phyloP scores from a whole-genome alignment of 2,888 invertebrate genomes.

The Leucophenga montana region DNA sequence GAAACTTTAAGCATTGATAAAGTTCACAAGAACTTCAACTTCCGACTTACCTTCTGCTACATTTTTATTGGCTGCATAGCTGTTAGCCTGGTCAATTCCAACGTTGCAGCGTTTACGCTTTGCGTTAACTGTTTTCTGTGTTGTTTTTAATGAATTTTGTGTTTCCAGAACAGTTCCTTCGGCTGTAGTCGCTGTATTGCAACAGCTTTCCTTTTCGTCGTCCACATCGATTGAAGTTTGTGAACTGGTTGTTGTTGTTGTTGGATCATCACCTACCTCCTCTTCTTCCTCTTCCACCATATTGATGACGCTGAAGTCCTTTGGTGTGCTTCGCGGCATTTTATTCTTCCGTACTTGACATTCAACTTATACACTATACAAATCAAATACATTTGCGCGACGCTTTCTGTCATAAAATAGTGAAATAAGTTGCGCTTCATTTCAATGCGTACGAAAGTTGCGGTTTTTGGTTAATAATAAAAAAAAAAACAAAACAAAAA shows the following conservation, averaged over 20 bases:
- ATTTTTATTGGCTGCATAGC: conserved; percentile 68
- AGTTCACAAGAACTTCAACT: background rate
- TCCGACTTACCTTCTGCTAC: conserved; percentile 64
- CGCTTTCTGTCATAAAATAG: background rate
- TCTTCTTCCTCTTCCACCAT: background rate
- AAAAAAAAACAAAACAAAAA: background rate
- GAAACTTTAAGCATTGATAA: background rate
- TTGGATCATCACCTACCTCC: background rate
- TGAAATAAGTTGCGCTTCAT: background rate
- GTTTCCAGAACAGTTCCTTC: background rate
- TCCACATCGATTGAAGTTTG: no score
- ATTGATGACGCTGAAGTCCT: background rate
- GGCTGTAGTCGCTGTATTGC: background rate
- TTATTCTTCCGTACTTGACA: background rate
- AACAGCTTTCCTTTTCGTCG: background rate
- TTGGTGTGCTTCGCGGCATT: no score
- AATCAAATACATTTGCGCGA: background rate
- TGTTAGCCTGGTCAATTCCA: conserved; percentile 44
- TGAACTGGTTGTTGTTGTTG: no score
- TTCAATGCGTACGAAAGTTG: background rate
- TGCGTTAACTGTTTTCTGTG: no score
- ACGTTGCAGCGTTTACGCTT: conserved; percentile 37
- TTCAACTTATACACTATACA: background rate
- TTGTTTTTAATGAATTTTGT: background rate
- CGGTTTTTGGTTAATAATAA: conserved; percentile 9